phyloP scores from a whole-genome alignment of 1,140 invertebrate species.

The Chrysoperla carnea region DNA sequence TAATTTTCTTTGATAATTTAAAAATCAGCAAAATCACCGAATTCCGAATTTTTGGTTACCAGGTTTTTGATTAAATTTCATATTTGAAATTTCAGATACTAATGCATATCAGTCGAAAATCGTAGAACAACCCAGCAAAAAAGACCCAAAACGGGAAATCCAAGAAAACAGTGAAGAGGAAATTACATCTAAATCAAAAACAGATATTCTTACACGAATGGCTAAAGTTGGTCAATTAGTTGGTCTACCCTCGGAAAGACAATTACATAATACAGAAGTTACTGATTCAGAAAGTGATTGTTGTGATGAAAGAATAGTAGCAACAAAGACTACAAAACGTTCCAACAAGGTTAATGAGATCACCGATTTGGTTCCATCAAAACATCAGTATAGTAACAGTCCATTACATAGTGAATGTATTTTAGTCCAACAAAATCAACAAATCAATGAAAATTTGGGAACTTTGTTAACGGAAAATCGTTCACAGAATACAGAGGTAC shows the following conservation, averaged over 20 bases:
- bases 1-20: too few relatives aligned
- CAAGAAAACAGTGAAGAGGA: conserved; percentile 4
- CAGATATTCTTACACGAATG: conserved; percentile 14
- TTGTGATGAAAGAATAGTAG: conserved; percentile 1
- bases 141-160: neutral
- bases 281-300: conserved; percentile 5
- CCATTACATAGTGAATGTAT: neutral
- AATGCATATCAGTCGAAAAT: too few relatives aligned
- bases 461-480: conserved; percentile 10
- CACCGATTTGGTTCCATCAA: neutral
- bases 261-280: neutral
- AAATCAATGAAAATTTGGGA: conserved; percentile 3
- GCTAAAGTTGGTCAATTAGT: conserved; percentile 16
- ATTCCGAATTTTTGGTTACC: too few relatives aligned
- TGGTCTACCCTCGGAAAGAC: conserved; percentile 3
- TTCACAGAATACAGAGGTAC: conserved; percentile 14
- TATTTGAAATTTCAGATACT: too few relatives aligned
- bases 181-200: conserved; percentile 5
- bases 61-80: too few relatives aligned
- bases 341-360: neutral
- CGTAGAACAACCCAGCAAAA: neutral
- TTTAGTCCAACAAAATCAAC: neutral
- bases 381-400: neutral
- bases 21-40: too few relatives aligned
- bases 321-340: neutral